These are phyloP conservation scores for Cheilosia variabilis DNA, from an alignment of 2,888 invertebrate species.

Conservation along the genomic window DNA sequence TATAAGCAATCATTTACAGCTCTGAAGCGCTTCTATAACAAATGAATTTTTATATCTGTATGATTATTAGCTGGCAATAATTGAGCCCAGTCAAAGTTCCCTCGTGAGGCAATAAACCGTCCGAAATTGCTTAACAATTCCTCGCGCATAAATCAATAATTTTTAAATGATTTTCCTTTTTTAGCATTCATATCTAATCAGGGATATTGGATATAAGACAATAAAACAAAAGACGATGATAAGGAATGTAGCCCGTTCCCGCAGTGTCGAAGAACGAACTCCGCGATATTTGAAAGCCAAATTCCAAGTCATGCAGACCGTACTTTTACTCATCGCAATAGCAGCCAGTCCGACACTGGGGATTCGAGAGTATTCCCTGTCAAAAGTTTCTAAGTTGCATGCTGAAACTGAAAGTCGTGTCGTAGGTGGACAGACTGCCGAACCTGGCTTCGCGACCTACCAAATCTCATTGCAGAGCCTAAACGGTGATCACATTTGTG, in stretches of 20 bases:
- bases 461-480: conserved; percentile 81
- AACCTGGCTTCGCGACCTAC: conserved; percentile 80
- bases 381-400: conserved; percentile 69
- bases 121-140: too few species aligned
- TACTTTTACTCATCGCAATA: conserved; percentile 24
- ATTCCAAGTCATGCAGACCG: conserved; percentile 21
- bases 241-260: neutral
- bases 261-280: neutral
- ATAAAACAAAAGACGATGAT: neutral
- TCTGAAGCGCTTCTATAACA: too few species aligned
- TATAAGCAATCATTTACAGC: too few species aligned
- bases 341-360: neutral
- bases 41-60: too few species aligned
- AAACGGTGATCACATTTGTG: conserved; percentile 80
- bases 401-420: conserved; percentile 77
- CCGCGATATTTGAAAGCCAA: neutral
- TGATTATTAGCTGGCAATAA: too few species aligned
- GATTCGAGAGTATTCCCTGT: conserved; percentile 77
- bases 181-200: conserved; percentile 33
- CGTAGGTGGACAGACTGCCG: conserved; percentile 81
- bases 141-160: too few species aligned
- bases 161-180: too few species aligned
- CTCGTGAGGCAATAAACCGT: too few species aligned
- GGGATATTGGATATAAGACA: conserved; percentile 1
- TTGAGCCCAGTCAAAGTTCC: too few species aligned